Evolutionary conservation across 1,140 invertebrate genomes (phyloP), one percentile per base, ranked within the genome.

Genomic region (Pararge aegeria): DNA sequence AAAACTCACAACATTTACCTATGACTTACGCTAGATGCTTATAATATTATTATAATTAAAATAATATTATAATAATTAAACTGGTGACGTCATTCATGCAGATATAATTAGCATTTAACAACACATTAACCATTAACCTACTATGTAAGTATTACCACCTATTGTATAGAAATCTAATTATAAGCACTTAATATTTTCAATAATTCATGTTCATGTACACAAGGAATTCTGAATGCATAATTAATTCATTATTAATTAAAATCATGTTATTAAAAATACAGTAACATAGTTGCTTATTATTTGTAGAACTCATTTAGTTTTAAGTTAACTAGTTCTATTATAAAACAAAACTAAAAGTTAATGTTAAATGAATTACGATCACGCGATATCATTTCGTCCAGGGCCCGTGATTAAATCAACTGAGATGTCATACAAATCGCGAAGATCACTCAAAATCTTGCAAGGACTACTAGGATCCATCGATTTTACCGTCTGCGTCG

Each of bases 401-500:
- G n/a, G n/a, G n/a, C n/a, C n/a, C n/a, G n/a, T n/a, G n/a, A n/a
- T n/a, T n/a, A n/a, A n/a, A n/a, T n/a, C n/a, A 0, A 16, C 5
- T 6, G 13, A 42, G 15, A 49, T 54, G 18, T 46, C 19, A 20
- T 53, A 75, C 71, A 75, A 75, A 69, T 75, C 72, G 58, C 60
- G 62, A 65, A 66, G 68, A 58, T 61, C 46, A 65, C 57, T 70
- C 80, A 80, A 80, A 71, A 77, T 71, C 71, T 67, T 74, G 64
- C 58, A 64, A 76, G 67, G 66, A 59, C 57, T 61, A 59, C 68
- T 68, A 68, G 71, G 68, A 71, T 75, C 73, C 75, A 83, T 85
- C 69, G 83, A 81, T 81, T 79, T 72, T 58, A 77, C 80, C 80
- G 79, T 84, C 80, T 73, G 68, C 73, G 73, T 81, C 80, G 85